Evolutionary conservation across 1,140 invertebrate genomes (phyloP).

Genomic region (Macrosteles quadrilineatus): DNA sequence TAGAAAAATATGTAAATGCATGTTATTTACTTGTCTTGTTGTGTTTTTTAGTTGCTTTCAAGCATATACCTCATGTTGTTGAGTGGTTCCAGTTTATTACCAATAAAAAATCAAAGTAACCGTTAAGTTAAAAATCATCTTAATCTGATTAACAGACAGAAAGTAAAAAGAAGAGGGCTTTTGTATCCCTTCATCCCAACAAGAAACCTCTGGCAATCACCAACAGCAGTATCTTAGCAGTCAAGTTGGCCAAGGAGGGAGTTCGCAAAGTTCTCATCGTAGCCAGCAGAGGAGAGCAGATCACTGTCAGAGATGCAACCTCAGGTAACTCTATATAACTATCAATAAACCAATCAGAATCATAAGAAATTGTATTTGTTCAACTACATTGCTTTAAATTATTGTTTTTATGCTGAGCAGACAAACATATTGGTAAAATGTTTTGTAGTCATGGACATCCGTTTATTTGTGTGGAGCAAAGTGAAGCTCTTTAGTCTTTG

Average conservation of each 20-base stretch:
- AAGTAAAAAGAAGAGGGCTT: no score
- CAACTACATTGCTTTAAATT: no score
- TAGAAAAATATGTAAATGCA: no score
- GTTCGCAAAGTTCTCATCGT: neutral
- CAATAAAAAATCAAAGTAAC: no score
- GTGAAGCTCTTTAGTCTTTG: neutral
- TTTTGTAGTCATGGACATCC: neutral
- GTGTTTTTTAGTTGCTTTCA: no score
- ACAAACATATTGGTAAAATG: neutral
- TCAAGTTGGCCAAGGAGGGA: neutral
- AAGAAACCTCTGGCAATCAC: neutral
- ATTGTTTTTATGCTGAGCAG: neutral
- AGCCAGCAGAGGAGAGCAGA: neutral
- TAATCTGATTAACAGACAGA: neutral
- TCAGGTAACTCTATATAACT: neutral
- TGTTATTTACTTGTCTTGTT: no score
- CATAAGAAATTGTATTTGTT: no score
- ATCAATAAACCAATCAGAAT: neutral
- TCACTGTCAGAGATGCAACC: neutral
- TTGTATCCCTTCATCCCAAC: neutral
- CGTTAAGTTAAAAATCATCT: no score
- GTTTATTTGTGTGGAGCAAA: neutral
- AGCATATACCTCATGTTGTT: no score
- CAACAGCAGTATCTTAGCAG: constrained; percentile 7
- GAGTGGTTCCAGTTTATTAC: no score